Conservation (phyloP, 2,888 invertebrate genomes). For the Tribolium freemani region DNA sequence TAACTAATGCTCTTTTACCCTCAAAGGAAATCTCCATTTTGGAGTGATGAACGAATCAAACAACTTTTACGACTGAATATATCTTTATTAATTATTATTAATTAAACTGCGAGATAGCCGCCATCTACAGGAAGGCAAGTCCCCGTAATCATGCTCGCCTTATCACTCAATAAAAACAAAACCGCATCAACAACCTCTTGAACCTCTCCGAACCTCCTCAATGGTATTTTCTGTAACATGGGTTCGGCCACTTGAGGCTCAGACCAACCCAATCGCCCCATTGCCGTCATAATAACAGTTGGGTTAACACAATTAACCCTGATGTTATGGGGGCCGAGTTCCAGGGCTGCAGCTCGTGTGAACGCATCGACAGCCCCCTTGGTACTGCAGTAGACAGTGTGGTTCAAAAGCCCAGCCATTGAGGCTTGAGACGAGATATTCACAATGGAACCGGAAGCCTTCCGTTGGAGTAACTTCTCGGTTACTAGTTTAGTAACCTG, state of each 20-base stretch:
- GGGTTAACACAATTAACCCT: slow-evolving; percentile 95
- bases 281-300: slow-evolving; percentile 92
- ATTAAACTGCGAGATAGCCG: slow-evolving; percentile 72
- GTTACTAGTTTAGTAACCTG: slow-evolving; percentile 89
- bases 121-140: slow-evolving; percentile 85
- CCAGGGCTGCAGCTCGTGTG: slow-evolving; percentile 86
- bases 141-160: slow-evolving; percentile 86
- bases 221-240: slow-evolving; percentile 86
- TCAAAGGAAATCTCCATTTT: slow-evolving; percentile 79
- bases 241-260: slow-evolving; percentile 80
- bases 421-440: slow-evolving; percentile 93
- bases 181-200: slow-evolving; percentile 85
- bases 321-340: slow-evolving; percentile 86
- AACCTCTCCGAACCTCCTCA: slow-evolving; percentile 81
- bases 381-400: slow-evolving; percentile 85
- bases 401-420: slow-evolving; percentile 80
- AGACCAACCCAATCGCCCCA: slow-evolving; percentile 88
- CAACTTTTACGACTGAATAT: too few relatives aligned
- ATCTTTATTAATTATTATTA: neutral
- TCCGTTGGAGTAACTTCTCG: slow-evolving; percentile 79
- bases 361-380: slow-evolving; percentile 92
- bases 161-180: slow-evolving; percentile 84
- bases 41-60: too few relatives aligned
- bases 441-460: slow-evolving; percentile 85
- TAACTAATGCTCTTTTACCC: slow-evolving; percentile 86